Conservation (phyloP, 64 coral and sea anemone genomes). For the Porites lutea region DNA sequence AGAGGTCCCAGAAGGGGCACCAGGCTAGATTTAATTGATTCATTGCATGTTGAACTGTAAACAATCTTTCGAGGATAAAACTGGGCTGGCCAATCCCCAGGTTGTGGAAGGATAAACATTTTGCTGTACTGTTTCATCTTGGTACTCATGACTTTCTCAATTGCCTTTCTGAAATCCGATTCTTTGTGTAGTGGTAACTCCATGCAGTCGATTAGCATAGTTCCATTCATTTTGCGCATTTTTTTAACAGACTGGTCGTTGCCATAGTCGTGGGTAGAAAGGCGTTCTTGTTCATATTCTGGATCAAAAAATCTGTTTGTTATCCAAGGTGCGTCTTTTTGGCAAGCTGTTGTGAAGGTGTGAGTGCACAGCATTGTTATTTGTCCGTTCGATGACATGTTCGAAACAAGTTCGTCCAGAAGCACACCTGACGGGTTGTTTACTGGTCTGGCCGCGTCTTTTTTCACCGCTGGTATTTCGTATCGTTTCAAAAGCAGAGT, state of each 20-base stretch:
- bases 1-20: slow-evolving; percentile 36
- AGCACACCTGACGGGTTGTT: slow-evolving; percentile 13
- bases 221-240: slow-evolving; percentile 27
- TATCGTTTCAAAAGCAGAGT: slow-evolving; percentile 25
- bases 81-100: slow-evolving; percentile 42
- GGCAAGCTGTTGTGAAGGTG: not conserved
- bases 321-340: slow-evolving; percentile 21
- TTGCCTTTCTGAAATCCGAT: slow-evolving; percentile 17
- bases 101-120: slow-evolving; percentile 22
- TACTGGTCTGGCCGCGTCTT: not conserved
- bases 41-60: not conserved
- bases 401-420: not conserved
- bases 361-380: too few relatives aligned
- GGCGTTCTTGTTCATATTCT: not conserved
- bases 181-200: slow-evolving; percentile 28
- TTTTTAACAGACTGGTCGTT: not conserved
- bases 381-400: slow-evolving; percentile 13
- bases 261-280: slow-evolving; percentile 26
- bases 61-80: slow-evolving; percentile 40
- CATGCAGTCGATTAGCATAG: slow-evolving; percentile 1
- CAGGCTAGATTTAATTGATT: not conserved
- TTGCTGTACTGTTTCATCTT: slow-evolving; percentile 15
- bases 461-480: not conserved
- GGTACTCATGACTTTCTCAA: slow-evolving; percentile 19
- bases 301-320: slow-evolving; percentile 13